These are phyloP conservation scores for Lepidocyrtoides sp. DNA, from an alignment of 2,888 invertebrate genomes.

Conservation along the genomic window DNA sequence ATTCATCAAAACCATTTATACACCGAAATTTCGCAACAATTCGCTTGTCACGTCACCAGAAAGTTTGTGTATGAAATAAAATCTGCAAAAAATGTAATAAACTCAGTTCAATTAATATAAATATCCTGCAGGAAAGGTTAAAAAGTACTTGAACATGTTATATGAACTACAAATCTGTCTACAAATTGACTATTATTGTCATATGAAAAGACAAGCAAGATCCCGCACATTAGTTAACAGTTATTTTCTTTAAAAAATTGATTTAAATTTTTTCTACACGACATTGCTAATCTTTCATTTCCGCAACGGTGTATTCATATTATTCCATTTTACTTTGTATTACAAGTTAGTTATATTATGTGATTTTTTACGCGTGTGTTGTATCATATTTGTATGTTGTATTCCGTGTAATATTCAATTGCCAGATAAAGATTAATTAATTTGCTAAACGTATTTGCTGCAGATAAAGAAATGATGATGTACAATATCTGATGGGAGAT, in stretches of 20 bases:
- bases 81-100: constrained; percentile 54
- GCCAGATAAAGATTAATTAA: constrained; percentile 37
- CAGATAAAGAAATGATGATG: constrained; percentile 72
- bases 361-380: constrained; percentile 71
- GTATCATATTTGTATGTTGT: constrained; percentile 15
- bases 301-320: constrained; percentile 37
- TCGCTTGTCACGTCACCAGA: constrained; percentile 65
- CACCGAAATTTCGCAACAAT: constrained; percentile 79
- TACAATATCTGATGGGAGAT: constrained; percentile 70
- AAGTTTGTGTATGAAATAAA: not conserved
- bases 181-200: not conserved
- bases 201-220: constrained; percentile 61
- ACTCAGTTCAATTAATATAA: constrained; percentile 45
- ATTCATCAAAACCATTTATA: constrained; percentile 15
- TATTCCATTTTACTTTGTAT: constrained; percentile 65
- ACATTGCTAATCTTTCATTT: constrained; percentile 41
- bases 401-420: not conserved
- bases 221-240: constrained; percentile 36
- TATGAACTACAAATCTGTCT: not conserved
- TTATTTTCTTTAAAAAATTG: constrained; percentile 9
- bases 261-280: constrained; percentile 46
- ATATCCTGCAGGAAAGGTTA: constrained; percentile 70
- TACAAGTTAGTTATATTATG: constrained; percentile 1
- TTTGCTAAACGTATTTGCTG: constrained; percentile 55
- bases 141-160: constrained; percentile 17